Evolutionary conservation across 2,888 invertebrate species (phyloP).

Genomic region (Coecobrya sp.): DNA sequence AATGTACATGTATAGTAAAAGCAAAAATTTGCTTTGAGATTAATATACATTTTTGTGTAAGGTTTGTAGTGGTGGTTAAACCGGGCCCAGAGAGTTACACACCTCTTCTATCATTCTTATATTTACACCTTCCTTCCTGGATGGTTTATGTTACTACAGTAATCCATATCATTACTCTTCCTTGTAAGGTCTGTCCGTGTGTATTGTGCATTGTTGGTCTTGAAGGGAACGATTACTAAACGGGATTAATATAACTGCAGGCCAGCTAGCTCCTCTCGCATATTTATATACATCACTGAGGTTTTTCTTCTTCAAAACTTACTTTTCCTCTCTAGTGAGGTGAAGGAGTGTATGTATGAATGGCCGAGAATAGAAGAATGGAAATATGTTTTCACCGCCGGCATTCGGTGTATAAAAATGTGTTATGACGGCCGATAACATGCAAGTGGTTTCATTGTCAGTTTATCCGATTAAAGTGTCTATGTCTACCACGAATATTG

Average conservation of each 20-base stretch:
- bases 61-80: neutral
- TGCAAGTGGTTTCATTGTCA: slow-evolving; percentile 11
- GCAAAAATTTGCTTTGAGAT: neutral
- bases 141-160: slow-evolving; percentile 43
- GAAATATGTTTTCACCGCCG: neutral
- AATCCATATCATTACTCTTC: slow-evolving; percentile 37
- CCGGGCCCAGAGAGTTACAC: neutral
- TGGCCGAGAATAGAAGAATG: neutral
- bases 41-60: neutral
- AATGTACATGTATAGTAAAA: neutral
- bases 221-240: slow-evolving; percentile 58
- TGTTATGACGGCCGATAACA: neutral
- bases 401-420: neutral
- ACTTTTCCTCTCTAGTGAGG: neutral
- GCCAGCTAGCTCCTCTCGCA: neutral
- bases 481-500: neutral
- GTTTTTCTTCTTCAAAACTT: neutral
- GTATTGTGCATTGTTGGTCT: slow-evolving; percentile 7
- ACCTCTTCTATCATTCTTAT: neutral
- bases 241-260: slow-evolving; percentile 62
- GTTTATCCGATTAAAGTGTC: slow-evolving; percentile 1
- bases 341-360: neutral
- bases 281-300: neutral
- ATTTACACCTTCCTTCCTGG: slow-evolving; percentile 64
- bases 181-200: slow-evolving; percentile 60